Conservation (phyloP, 2,113 vertebrate genomes). For the Albula goreensis region DNA sequence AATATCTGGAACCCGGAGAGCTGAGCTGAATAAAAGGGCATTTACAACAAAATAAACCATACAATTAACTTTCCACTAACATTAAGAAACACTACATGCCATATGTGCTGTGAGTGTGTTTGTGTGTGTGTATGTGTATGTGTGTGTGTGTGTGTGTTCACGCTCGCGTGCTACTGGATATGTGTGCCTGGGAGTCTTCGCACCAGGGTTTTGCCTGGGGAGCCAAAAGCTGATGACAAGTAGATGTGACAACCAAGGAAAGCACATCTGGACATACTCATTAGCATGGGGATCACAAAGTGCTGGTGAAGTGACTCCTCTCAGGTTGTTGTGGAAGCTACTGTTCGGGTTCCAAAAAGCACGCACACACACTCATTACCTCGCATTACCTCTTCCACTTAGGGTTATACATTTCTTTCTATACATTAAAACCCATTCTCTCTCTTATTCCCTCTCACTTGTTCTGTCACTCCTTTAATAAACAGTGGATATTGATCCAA, state of each 20-base stretch:
- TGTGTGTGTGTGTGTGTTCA: conserved; percentile 16
- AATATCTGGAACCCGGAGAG: not conserved
- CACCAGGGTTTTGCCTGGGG: not conserved
- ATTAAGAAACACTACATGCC: too few species aligned
- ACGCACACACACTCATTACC: not conserved
- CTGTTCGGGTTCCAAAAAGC: not conserved
- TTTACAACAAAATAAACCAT: not conserved
- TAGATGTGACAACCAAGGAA: not conserved
- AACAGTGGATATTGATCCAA: too few species aligned
- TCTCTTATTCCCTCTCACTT: too few species aligned
- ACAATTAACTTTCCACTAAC: not conserved
- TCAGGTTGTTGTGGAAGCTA: not conserved
- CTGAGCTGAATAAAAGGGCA: not conserved
- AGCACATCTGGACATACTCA: not conserved
- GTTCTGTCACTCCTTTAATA: too few species aligned
- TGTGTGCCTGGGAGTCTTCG: too few species aligned
- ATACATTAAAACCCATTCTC: not conserved
- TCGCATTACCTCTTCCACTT: not conserved
- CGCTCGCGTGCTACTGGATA: too few species aligned
- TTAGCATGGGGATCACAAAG: not conserved
- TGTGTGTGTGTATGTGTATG: not conserved
- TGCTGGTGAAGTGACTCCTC: not conserved
- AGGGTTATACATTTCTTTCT: not conserved
- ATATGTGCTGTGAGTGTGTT: not conserved
- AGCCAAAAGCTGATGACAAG: not conserved